phyloP scores from a whole-genome alignment of 2,888 invertebrate genomes.

The Marasmarcha lunaedactyla region DNA sequence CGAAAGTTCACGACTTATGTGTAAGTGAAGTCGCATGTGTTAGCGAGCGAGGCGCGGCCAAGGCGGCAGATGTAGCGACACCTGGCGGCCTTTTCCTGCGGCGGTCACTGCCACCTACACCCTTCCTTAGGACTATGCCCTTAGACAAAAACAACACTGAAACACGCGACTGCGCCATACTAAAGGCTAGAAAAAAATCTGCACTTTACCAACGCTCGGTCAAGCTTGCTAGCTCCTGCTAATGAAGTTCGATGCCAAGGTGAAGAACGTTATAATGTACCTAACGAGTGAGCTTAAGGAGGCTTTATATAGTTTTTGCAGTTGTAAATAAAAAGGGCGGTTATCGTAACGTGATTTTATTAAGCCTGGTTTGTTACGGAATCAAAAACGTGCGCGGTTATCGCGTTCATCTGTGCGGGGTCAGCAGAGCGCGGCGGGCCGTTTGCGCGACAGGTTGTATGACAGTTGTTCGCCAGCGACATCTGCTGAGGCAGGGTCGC shows the following conservation, averaged over 20 bases:
- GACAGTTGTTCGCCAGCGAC: constrained; percentile 49
- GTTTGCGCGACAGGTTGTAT: constrained; percentile 65
- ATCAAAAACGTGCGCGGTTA: constrained; percentile 47
- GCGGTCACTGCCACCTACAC: constrained; percentile 66
- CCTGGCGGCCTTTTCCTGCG: constrained; percentile 59
- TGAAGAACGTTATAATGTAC: constrained; percentile 16
- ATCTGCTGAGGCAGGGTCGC: constrained; percentile 45
- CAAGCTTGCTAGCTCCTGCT: constrained; percentile 27
- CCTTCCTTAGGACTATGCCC: constrained; percentile 31
- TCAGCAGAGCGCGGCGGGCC: constrained; percentile 56
- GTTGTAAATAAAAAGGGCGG: background rate
- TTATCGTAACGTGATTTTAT: background rate
- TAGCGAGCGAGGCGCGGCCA: constrained; percentile 34
- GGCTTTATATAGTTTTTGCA: background rate
- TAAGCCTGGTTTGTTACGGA: constrained; percentile 32
- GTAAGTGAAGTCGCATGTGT: constrained; percentile 33
- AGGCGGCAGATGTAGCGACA: constrained; percentile 65
- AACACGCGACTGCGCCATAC: constrained; percentile 53
- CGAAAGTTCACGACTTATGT: constrained; percentile 28
- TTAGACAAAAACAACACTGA: constrained; percentile 43
- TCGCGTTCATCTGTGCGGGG: constrained; percentile 44
- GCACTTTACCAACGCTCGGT: constrained; percentile 26
- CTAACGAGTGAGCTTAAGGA: background rate
- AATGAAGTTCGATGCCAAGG: constrained; percentile 32
- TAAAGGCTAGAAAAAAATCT: constrained; percentile 43